phyloP scores from a whole-genome alignment of 2,888 invertebrate genomes.

The Cheilosia variabilis region DNA sequence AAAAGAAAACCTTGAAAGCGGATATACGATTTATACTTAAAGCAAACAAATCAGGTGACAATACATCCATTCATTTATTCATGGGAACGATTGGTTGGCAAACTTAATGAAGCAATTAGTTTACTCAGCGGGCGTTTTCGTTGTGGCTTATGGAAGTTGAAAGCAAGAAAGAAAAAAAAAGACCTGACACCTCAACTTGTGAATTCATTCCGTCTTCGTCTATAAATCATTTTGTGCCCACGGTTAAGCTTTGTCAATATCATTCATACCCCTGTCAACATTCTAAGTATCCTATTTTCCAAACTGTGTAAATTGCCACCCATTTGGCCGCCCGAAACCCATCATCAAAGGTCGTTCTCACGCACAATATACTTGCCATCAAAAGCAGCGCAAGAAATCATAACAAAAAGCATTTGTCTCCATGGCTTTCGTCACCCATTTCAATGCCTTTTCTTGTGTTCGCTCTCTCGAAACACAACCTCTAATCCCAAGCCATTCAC shows the following conservation, averaged over 20 bases:
- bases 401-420: slow-evolving; percentile 66
- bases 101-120: slow-evolving; percentile 63
- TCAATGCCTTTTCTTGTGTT: slow-evolving; percentile 37
- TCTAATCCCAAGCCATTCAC: slow-evolving; percentile 65
- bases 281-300: background rate
- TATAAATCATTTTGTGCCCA: background rate
- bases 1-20: slow-evolving; percentile 37
- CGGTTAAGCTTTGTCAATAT: background rate
- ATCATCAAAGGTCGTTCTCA: slow-evolving; percentile 43
- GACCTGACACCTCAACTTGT: slow-evolving; percentile 1
- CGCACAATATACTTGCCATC: slow-evolving; percentile 19
- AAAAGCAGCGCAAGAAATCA: slow-evolving; percentile 49
- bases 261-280: background rate
- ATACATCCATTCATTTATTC: slow-evolving; percentile 10
- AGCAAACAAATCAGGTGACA: slow-evolving; percentile 12
- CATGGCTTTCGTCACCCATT: slow-evolving; percentile 49
- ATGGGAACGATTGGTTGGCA: slow-evolving; percentile 17
- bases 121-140: slow-evolving; percentile 26
- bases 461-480: slow-evolving; percentile 23
- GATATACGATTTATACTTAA: slow-evolving; percentile 6
- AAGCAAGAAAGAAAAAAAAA: background rate
- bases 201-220: background rate
- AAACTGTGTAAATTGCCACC: background rate
- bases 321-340: slow-evolving; percentile 9
- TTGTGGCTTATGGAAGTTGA: slow-evolving; percentile 22